Evolutionary conservation across 2,797 vertebrate genomes (phyloP).

Genomic region (Microctenopoma lineatum): DNA sequence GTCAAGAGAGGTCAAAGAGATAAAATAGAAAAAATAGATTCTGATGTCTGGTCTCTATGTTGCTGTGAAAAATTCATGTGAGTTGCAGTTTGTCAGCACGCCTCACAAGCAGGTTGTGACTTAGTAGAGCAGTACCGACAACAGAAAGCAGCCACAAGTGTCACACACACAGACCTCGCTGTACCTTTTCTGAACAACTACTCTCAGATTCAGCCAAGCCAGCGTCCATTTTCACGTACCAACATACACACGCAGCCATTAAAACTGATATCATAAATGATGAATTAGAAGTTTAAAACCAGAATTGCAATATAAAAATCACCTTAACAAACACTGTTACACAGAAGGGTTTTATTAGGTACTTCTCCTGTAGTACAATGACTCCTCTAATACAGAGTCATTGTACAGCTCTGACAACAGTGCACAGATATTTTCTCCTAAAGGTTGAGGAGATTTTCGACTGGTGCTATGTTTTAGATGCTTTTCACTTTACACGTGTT

Average conservation of each 20-base stretch:
- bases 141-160: constrained; percentile 40
- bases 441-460: too few species aligned
- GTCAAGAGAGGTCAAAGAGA: constrained; percentile 54
- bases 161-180: constrained; percentile 32
- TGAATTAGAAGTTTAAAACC: constrained; percentile 4
- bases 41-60: constrained; percentile 57
- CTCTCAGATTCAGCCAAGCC: constrained; percentile 22
- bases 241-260: background rate
- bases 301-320: background rate
- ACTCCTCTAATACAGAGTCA: too few species aligned
- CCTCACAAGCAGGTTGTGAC: constrained; percentile 42
- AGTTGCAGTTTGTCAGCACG: constrained; percentile 42
- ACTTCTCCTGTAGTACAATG: too few species aligned
- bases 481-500: too few species aligned
- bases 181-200: constrained; percentile 41
- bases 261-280: constrained; percentile 20
- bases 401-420: too few species aligned
- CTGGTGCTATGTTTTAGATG: too few species aligned
- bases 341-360: too few species aligned
- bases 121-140: constrained; percentile 36
- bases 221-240: background rate
- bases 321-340: background rate
- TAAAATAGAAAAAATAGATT: constrained; percentile 66
- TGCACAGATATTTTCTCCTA: too few species aligned
- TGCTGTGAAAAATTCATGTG: constrained; percentile 63